Evolutionary conservation across 2,888 invertebrate genomes (phyloP).

Genomic region (Agrotis segetum): DNA sequence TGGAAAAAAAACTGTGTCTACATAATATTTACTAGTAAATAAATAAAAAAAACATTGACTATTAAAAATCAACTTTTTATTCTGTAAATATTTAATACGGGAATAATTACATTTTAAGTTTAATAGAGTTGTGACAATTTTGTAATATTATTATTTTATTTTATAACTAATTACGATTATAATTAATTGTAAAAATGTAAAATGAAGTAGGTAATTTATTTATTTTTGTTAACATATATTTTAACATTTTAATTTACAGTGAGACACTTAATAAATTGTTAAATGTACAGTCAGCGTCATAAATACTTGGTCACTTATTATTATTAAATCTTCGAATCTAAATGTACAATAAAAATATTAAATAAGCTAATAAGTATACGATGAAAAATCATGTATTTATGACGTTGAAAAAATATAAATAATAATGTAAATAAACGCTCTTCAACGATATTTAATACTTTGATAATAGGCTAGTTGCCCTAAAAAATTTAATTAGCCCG

Average conservation of each 20-base stretch:
- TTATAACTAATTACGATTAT: conserved; percentile 4
- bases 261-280: conserved; percentile 20
- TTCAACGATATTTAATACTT: conserved; percentile 23
- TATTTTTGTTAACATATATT: conserved; percentile 1
- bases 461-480: too few relatives aligned
- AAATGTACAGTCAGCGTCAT: conserved; percentile 43
- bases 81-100: conserved; percentile 26
- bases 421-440: background rate
- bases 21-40: too few relatives aligned
- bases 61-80: background rate
- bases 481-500: too few relatives aligned
- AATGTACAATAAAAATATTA: conserved; percentile 34
- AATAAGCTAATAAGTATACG: conserved; percentile 53
- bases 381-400: conserved; percentile 46
- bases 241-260: conserved; percentile 28
- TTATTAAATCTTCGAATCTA: conserved; percentile 22
- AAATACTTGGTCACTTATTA: conserved; percentile 43
- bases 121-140: conserved; percentile 29
- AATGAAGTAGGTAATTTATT: conserved; percentile 32
- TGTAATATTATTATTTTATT: conserved; percentile 12
- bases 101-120: conserved; percentile 5
- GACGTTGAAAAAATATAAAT: conserved; percentile 7
- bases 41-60: background rate
- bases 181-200: conserved; percentile 26
- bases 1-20: background rate